Evolutionary conservation across 2,113 vertebrate species (phyloP), one percentile per base, ranked within the genome.

Genomic region (Phasianus colchicus): DNA sequence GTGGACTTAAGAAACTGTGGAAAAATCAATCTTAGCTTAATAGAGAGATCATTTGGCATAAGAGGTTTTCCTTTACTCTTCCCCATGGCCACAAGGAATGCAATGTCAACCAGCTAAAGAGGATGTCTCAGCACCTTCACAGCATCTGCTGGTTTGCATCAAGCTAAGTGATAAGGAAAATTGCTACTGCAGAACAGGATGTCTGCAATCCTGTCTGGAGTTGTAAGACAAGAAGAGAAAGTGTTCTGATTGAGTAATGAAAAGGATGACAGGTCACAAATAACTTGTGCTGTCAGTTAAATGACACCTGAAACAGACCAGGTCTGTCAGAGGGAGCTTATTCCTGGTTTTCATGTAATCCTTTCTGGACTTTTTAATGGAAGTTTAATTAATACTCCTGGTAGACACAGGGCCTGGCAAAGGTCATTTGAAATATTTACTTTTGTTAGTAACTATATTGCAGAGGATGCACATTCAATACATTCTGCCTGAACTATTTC

Each of bases 311-410:
- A 73, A 94, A 63, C 6, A 88, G 52, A 52, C 72, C 69, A 86
- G 50, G 25, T 55, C 36, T 71, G 82, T 78, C 72, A 65, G 36
- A 85, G 71, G 42, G 43, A 67, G 72, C 21, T 86, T 92, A 66
- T 43, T 72, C 43, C 34, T 86, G 29, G 38, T n/a, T 43, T 70
- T 82, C 27, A 13, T 4, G 69, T 71, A 85, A 93, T 83, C 36
- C 67, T 18, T 21, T 76, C 50, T 38, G 73, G 63, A 58, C 7
- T 70, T 89, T 74, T 30, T 18, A 34, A 30, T 55, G 76, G 42
- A 55, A 48, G 32, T 80, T 95, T 91, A 85, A 94, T 93, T 94
- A 96, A 96, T 84, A 83, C 63, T 60, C 32, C 76, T 73, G 85
- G 67, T 73, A 94, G 91, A 89, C 69, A 82, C 81, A 75, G 71